Percentiles rank a stretch among this genome's conserved stretches.
Evolutionary conservation across 2,888 invertebrate genomes (phyloP).

Genomic region (Scaeva pyrastri): DNA sequence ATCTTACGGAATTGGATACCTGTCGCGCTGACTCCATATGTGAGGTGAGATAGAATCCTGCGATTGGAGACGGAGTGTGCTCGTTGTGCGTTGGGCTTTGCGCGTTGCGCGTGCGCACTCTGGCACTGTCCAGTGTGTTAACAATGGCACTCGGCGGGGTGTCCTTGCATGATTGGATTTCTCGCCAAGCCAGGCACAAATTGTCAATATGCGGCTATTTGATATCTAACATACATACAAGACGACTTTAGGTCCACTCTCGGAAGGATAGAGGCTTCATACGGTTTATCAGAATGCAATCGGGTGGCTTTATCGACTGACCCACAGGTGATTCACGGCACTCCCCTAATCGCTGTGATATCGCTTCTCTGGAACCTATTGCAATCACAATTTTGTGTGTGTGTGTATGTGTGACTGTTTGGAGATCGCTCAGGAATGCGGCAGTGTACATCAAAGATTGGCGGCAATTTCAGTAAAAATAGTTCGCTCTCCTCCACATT

Average conservation of each 20-base stretch:
- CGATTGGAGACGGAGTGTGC: conserved; percentile 67
- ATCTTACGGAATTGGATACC: conserved; percentile 75
- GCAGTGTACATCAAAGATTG: conserved; percentile 67
- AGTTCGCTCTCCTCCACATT: conserved; percentile 56
- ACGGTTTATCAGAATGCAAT: conserved; percentile 69
- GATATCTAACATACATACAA: not conserved
- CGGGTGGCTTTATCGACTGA: conserved; percentile 74
- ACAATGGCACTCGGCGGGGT: conserved; percentile 72
- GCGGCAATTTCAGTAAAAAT: conserved; percentile 40
- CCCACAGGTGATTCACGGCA: conserved; percentile 74
- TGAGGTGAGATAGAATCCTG: conserved; percentile 65
- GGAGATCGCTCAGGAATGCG: conserved; percentile 64
- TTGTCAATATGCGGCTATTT: conserved; percentile 59
- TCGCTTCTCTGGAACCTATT: conserved; percentile 25
- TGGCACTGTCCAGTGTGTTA: conserved; percentile 65
- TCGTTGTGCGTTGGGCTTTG: conserved; percentile 65
- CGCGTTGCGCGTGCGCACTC: conserved; percentile 72
- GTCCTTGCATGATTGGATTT: conserved; percentile 70
- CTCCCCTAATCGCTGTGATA: conserved; percentile 64
- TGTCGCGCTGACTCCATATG: conserved; percentile 71
- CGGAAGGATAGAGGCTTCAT: not conserved
- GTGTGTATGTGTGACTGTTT: no score
- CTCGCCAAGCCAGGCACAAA: conserved; percentile 64
- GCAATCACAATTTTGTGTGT: not conserved
- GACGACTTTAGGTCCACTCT: not conserved